Conservation (phyloP, 35 echinoderm and acorn worm genomes). For the Heliocidaris tuberculata region DNA sequence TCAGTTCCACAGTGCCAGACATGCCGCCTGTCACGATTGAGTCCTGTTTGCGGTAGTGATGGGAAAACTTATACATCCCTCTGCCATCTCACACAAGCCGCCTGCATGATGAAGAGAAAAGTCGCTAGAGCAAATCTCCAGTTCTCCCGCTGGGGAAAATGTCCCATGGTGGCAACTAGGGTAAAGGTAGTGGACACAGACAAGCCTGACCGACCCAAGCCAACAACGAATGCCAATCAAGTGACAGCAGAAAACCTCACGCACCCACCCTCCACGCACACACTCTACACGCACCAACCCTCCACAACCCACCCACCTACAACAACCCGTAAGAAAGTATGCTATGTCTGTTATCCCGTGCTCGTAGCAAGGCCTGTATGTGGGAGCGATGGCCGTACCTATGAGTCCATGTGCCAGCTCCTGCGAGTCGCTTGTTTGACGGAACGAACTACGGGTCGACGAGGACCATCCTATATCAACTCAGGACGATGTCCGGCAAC, state of each 20-base stretch:
- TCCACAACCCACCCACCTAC: not conserved
- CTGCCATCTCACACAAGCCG: not conserved
- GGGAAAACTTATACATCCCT: not conserved
- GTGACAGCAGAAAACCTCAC: not conserved
- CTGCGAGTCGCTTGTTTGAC: not conserved
- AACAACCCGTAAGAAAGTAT: not conserved
- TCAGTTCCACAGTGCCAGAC: not conserved
- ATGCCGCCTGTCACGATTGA: not conserved
- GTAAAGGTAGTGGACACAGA: not conserved
- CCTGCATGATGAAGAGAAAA: not conserved
- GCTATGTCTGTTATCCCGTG: not conserved
- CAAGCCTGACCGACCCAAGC: not conserved
- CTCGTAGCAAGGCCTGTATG: not conserved
- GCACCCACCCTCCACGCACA: not conserved
- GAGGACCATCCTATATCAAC: slow-evolving; percentile 16
- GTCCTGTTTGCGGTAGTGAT: slow-evolving; percentile 11
- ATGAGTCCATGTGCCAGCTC: not conserved
- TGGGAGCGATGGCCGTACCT: not conserved
- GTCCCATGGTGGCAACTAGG: not conserved
- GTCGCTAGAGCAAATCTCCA: not conserved
- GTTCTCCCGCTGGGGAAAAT: not conserved
- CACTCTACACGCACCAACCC: not conserved
- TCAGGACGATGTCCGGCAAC: not conserved
- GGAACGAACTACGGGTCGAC: not conserved
- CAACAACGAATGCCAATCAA: not conserved